phyloP scores from a whole-genome alignment of 2,113 vertebrate genomes.

The Ceyx cyanopectus region DNA sequence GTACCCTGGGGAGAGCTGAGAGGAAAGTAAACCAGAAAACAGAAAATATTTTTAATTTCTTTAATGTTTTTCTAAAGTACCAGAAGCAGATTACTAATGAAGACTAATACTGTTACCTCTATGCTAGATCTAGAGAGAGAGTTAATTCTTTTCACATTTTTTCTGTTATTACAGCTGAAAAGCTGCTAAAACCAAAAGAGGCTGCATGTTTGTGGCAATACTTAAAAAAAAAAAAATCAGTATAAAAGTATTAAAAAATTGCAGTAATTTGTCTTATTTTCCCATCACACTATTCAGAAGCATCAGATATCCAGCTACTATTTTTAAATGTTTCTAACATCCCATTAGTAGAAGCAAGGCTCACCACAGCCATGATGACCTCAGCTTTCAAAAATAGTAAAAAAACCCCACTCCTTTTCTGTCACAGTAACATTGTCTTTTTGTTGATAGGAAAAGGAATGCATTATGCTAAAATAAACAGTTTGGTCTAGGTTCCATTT shows the following conservation, averaged over 20 bases:
- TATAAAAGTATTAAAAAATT: not conserved
- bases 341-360: not conserved
- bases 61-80: not conserved
- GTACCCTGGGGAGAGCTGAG: not conserved
- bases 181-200: not conserved
- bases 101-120: not conserved
- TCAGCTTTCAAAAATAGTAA: conserved; percentile 14
- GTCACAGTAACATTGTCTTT: not conserved
- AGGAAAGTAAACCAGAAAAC: not conserved
- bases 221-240: not conserved
- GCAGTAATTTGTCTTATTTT: not conserved
- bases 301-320: not conserved
- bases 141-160: not conserved
- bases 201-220: not conserved
- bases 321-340: conserved; percentile 25
- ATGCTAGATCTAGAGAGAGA: not conserved
- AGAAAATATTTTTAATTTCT: not conserved
- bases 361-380: not conserved
- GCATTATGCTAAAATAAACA: not conserved
- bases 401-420: conserved; percentile 19
- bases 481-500: conserved; percentile 16
- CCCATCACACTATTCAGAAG: not conserved
- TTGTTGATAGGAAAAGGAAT: conserved; percentile 7
- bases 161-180: not conserved
- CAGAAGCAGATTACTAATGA: not conserved